Conservation (phyloP, 2,797 vertebrate species). For the Hyperoplus lanceolatus region DNA sequence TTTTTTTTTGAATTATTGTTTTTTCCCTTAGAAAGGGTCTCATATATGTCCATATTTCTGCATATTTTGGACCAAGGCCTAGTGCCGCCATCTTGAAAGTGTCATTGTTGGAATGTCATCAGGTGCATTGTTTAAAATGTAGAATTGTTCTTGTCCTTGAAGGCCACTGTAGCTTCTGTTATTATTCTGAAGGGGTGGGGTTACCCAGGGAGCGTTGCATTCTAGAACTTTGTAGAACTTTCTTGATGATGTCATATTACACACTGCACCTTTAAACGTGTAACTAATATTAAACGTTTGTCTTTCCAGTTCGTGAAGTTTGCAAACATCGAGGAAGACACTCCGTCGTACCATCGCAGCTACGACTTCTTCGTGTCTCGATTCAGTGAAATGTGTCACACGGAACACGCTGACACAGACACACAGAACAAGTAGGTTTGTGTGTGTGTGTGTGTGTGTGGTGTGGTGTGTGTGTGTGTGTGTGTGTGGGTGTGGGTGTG, state of each 20-base stretch:
- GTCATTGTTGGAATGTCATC: no score
- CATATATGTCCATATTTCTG: no score
- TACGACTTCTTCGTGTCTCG: conserved; percentile 97
- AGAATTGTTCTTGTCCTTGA: no score
- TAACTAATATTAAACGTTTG: neutral
- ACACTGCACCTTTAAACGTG: no score
- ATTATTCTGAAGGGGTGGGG: no score
- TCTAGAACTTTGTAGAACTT: no score
- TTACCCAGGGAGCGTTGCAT: no score
- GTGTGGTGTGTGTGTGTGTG: neutral
- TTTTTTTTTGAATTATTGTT: conserved; percentile 62
- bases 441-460: neutral
- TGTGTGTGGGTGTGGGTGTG: conserved; percentile 71
- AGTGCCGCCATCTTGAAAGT: no score
- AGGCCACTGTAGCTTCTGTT: no score
- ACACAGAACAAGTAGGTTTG: conserved; percentile 86
- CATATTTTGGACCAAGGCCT: no score
- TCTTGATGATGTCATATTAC: no score
- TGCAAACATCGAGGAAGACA: conserved; percentile 96
- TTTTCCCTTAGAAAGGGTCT: no score
- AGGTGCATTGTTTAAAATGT: neutral
- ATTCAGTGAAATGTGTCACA: conserved; percentile 97
- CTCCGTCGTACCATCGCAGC: conserved; percentile 94
- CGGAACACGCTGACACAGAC: conserved; percentile 88
- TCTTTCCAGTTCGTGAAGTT: conserved; percentile 93